These are phyloP conservation scores for Acronicta leporina DNA, from an alignment of 2,888 invertebrate species.

Conservation along the genomic window DNA sequence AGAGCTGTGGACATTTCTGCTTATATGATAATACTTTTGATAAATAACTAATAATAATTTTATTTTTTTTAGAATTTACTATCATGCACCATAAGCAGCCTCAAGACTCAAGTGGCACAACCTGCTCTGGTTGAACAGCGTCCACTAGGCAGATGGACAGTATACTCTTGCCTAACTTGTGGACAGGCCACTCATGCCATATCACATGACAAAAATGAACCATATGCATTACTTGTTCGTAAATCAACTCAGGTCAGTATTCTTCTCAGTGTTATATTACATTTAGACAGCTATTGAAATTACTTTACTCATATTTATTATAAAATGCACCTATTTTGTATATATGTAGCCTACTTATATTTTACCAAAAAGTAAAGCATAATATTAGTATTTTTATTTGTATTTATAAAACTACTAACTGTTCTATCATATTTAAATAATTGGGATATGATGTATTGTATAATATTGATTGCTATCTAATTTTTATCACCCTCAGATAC, in stretches of 20 bases:
- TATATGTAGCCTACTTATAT: too few species aligned
- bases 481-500: not conserved
- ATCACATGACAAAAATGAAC: slow-evolving; percentile 82
- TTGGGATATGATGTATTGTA: too few species aligned
- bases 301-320: slow-evolving; percentile 11
- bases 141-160: slow-evolving; percentile 89
- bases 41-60: not conserved
- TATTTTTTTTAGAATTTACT: slow-evolving; percentile 82
- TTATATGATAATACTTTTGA: too few species aligned
- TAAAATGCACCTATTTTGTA: too few species aligned
- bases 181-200: slow-evolving; percentile 90
- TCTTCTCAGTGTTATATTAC: slow-evolving; percentile 24
- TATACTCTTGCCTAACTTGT: slow-evolving; percentile 91
- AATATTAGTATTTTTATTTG: too few species aligned
- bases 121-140: slow-evolving; percentile 88
- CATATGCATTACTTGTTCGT: slow-evolving; percentile 86
- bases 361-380: too few species aligned
- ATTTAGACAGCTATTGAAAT: slow-evolving; percentile 23
- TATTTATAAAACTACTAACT: too few species aligned
- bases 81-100: slow-evolving; percentile 82
- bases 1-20: too few species aligned
- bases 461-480: not conserved
- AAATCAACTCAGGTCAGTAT: slow-evolving; percentile 89
- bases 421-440: too few species aligned
- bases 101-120: slow-evolving; percentile 88